Base-by-base conservation (phyloP, 2,888 invertebrate genomes). In the Phaonia tiefii region DNA sequence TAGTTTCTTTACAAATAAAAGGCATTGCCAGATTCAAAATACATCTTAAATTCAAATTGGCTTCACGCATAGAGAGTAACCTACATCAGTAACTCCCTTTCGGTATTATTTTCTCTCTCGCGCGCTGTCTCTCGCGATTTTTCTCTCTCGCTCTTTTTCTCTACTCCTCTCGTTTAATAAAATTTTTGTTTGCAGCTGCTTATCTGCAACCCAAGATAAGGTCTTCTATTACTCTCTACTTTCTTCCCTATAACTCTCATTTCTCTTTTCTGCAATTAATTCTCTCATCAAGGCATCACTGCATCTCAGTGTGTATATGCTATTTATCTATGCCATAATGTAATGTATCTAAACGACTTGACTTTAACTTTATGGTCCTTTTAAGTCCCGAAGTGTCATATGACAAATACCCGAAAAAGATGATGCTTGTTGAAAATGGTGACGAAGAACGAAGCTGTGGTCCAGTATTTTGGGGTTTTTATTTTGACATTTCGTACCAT, bases 331-430 rank as follows among this genome's bases (percentile, higher is more conserved):
- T 3, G 20, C 49, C 1, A 7, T 20, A 2, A 4, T 49, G 49
- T 8, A 31, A 8, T 49, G 49, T 54, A 54, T 54, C 54, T 54
- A 54, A 54, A 22, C 22, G 54, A 8, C 13, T 54, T 54, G 54
- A 54, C 54, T 22, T 25, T 54, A 54, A 54, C 54, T 54, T 54
- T 25, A 25, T 10, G 54, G 11, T 25, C 10, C 25, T 25, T 54
- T 54, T 10, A 5, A 5, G 8, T 8, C 54, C 5, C 5, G 54
- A 22, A 25, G 25, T 13, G 13, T 1, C 3, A 17, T 4, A 22
- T 13, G 25, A 22, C 25, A 25, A 54, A 46, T 4, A 17, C 3
- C 3, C 31, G 8, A 3, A 5, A 31, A 31, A 31, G 8, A 8
- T 3, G 31, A 31, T 31, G 31, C 31, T 31, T n/a, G n/a, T n/a